Evolutionary conservation across 2,113 vertebrate genomes (phyloP), one percentile per base, ranked within the genome.

Genomic region (Cercopithecus mona): DNA sequence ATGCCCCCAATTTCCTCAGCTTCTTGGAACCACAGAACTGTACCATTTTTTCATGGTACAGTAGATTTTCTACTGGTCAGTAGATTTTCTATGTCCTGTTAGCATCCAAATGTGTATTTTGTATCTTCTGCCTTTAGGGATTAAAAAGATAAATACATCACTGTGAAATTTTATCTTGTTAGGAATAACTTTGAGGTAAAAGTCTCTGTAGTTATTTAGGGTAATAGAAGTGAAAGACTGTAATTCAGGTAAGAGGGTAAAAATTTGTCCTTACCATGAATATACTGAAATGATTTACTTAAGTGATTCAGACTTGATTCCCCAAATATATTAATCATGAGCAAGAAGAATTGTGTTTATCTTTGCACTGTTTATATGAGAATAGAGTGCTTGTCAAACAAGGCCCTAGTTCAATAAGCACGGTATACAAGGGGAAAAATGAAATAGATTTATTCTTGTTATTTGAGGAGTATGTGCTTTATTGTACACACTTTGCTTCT

Each of bases 281-380:
- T 90, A 82, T 83, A 43, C 27, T 52, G 38, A 61, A 91, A 72
- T 80, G 75, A 96, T 97, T 97, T 96, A 95, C 96, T 89, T 95
- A 89, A 97, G 81, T 97, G 97, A 93, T 98, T 97, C 81, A 95
- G 87, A 93, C 80, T 90, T 93, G 83, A 97, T 93, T 97, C 88
- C 66, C 81, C 94, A 88, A 90, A 94, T 92, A 86, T 91, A 96
- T 97, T 96, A 93, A 95, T 94, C 92, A 89, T 45, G 57, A 93
- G 45, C 35, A 64, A 84, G 70, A 94, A 97, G 90, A 97, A 75
- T 45, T 94, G 79, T 94, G 68, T 88, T 97, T 70, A 27, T 88
- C 96, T 80, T 76, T 23, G 73, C 57, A 61, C 76, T 72, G 55
- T 95, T 98, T 89, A 83, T 89, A 94, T 94, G 89, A 95, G 70